phyloP scores from a whole-genome alignment of 2,113 vertebrate genomes.

The Tragulus kanchil region DNA sequence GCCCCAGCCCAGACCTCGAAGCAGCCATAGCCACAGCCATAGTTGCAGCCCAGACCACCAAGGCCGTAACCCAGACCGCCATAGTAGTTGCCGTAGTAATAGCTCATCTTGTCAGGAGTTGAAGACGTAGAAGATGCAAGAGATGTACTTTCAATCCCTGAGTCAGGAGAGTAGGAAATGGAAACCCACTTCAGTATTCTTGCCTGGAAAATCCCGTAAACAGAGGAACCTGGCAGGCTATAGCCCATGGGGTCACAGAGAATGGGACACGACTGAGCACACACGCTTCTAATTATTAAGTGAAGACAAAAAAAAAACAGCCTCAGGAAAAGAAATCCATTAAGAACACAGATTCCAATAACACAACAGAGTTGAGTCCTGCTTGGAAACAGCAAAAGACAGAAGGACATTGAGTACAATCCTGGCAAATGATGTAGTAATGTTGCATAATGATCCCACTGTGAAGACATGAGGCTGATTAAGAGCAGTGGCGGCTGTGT shows the following conservation, averaged over 20 bases:
- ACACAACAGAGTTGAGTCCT: neutral
- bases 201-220: neutral
- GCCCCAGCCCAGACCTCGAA: neutral
- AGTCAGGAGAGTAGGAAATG: rapidly evolving
- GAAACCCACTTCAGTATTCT: neutral
- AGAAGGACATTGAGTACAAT: neutral
- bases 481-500: neutral
- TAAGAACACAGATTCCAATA: neutral
- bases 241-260: neutral
- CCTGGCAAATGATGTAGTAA: neutral
- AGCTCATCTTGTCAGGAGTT: neutral
- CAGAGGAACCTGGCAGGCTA: neutral
- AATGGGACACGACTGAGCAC: neutral
- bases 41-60: neutral
- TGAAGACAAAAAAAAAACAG: neutral
- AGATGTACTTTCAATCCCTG: neutral
- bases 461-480: neutral
- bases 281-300: neutral
- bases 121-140: neutral
- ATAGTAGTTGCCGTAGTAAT: constrained; percentile 1
- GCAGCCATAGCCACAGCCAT: neutral
- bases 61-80: neutral
- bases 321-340: neutral
- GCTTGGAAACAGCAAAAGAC: constrained; percentile 12
- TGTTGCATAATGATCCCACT: neutral